phyloP scores from a whole-genome alignment of 2,888 invertebrate genomes.

The Phaedon cochleariae region DNA sequence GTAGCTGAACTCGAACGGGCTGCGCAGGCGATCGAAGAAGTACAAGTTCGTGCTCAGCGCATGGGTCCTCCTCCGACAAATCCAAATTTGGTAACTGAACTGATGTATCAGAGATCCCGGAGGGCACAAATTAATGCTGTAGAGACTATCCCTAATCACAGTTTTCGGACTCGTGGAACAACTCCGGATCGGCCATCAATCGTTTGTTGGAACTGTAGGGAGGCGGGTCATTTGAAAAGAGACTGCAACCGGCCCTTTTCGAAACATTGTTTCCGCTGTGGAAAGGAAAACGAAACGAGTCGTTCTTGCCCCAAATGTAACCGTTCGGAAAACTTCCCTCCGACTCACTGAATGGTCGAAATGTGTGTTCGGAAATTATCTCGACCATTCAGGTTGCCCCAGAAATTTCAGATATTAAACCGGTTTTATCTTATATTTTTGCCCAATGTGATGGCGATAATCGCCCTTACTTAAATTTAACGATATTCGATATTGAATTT shows the following conservation, averaged over 20 bases:
- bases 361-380: neutral
- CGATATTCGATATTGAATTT: constrained; percentile 3
- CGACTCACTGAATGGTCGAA: neutral
- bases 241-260: too few species aligned
- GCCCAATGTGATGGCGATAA: constrained; percentile 4
- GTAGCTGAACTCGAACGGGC: constrained; percentile 15
- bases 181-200: neutral
- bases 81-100: neutral
- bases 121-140: constrained; percentile 2
- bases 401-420: too few species aligned
- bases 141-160: neutral
- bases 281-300: too few species aligned
- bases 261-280: too few species aligned
- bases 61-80: constrained; percentile 5
- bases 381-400: neutral
- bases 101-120: constrained; percentile 3
- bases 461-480: constrained; percentile 5
- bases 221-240: too few species aligned
- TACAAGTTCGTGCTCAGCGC: neutral
- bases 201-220: constrained; percentile 1
- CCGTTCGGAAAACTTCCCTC: neutral
- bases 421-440: neutral
- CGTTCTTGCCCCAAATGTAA: too few species aligned
- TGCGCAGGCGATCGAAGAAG: neutral
- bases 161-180: neutral